Evolutionary conservation across 2,797 vertebrate genomes (phyloP).

Genomic region (Arctocebus calabarensis): DNA sequence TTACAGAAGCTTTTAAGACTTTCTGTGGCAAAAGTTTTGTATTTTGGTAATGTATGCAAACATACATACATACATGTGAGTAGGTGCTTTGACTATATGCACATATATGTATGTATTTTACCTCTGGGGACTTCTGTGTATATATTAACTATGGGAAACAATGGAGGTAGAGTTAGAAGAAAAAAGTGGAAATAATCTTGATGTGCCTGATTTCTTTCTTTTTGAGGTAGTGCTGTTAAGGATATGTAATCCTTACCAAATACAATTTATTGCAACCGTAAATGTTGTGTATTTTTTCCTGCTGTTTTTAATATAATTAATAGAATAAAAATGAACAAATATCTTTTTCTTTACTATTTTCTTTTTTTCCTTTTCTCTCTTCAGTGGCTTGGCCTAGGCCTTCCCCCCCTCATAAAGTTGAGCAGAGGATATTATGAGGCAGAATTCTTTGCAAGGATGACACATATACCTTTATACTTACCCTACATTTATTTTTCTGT

Average conservation of each 20-base stretch:
- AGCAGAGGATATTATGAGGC: rapidly evolving
- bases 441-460: not conserved
- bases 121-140: not conserved
- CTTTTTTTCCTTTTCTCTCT: not conserved
- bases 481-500: not conserved
- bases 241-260: not conserved
- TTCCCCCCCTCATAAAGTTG: not conserved
- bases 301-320: not conserved
- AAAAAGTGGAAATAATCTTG: not conserved
- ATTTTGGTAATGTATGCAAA: not conserved
- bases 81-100: not conserved
- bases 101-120: not conserved
- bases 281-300: not conserved
- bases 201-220: not conserved
- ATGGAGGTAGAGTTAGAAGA: not conserved
- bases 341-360: not conserved
- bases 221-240: not conserved
- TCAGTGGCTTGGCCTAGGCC: not conserved
- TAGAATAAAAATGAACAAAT: not conserved
- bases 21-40: not conserved
- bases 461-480: not conserved
- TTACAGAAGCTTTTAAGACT: not conserved
- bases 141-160: not conserved
- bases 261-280: not conserved
- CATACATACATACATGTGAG: not conserved